Evolutionary conservation across 2,888 invertebrate genomes (phyloP).

Genomic region (Frankliniella fusca): DNA sequence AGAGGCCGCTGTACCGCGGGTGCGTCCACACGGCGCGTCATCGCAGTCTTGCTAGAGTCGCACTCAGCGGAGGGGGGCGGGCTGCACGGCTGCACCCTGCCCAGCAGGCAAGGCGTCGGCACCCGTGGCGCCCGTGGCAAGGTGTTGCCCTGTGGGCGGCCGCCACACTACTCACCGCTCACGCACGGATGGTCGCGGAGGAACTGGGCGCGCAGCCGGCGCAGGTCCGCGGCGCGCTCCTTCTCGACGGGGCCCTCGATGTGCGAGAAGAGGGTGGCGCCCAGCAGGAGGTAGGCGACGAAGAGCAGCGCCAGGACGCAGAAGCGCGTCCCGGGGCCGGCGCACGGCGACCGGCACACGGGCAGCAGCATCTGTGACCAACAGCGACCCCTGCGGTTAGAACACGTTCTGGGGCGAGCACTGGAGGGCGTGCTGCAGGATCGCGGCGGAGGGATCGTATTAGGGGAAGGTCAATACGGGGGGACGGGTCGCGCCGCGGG

Average conservation of each 20-base stretch:
- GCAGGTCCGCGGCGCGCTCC: conserved; percentile 55
- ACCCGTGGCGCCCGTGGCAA: conserved; percentile 8
- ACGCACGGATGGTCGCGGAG: conserved; percentile 60
- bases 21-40: too few species aligned
- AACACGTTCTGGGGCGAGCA: too few species aligned
- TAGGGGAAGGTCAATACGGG: too few species aligned
- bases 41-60: too few species aligned
- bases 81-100: too few species aligned
- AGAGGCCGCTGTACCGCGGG: too few species aligned
- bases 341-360: conserved; percentile 33
- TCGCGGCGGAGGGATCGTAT: too few species aligned
- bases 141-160: not conserved
- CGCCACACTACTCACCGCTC: conserved; percentile 54
- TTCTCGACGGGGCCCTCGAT: conserved; percentile 70
- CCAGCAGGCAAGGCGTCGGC: not conserved
- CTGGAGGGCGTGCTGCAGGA: too few species aligned
- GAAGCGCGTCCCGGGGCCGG: conserved; percentile 40
- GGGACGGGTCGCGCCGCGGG: too few species aligned
- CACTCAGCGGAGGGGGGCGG: too few species aligned
- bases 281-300: conserved; percentile 58
- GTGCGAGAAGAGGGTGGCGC: conserved; percentile 74
- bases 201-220: conserved; percentile 57
- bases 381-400: too few species aligned
- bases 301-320: conserved; percentile 48
- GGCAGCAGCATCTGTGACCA: conserved; percentile 31